These are phyloP conservation scores for Cybosia mesomella DNA, from an alignment of 2,888 invertebrate genomes.

Conservation along the genomic window DNA sequence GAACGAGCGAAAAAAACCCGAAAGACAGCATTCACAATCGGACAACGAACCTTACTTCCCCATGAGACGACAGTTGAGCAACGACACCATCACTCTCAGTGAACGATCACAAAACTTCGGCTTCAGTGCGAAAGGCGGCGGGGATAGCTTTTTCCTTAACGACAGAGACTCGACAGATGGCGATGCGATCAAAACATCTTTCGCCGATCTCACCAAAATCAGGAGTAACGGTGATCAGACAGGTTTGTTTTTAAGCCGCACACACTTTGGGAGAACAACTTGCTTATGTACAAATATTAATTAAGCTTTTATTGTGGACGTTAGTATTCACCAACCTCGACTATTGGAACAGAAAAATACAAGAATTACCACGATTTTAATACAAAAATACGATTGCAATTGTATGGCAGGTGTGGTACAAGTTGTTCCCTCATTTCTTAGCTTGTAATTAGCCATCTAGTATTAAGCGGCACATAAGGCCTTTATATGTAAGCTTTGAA, in stretches of 20 bases:
- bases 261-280: conserved; percentile 45
- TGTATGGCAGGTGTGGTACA: conserved; percentile 13
- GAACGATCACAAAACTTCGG: conserved; percentile 63
- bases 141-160: conserved; percentile 81
- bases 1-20: conserved; percentile 72
- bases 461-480: conserved; percentile 40
- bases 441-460: conserved; percentile 48
- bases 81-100: conserved; percentile 83
- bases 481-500: conserved; percentile 54
- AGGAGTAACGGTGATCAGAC: conserved; percentile 83
- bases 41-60: conserved; percentile 61
- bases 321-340: background rate
- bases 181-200: conserved; percentile 88
- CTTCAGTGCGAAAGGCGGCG: conserved; percentile 70
- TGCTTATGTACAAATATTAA: conserved; percentile 2
- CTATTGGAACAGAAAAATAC: background rate
- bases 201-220: conserved; percentile 90
- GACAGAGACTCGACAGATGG: conserved; percentile 87
- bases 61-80: conserved; percentile 87
- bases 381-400: background rate
- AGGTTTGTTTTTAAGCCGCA: conserved; percentile 65
- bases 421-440: conserved; percentile 38
- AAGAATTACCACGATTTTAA: background rate
- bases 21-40: conserved; percentile 88
- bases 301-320: background rate